These are phyloP conservation scores for Rhabdomys dilectus DNA, from an alignment of 2,113 vertebrate genomes.

Conservation along the genomic window DNA sequence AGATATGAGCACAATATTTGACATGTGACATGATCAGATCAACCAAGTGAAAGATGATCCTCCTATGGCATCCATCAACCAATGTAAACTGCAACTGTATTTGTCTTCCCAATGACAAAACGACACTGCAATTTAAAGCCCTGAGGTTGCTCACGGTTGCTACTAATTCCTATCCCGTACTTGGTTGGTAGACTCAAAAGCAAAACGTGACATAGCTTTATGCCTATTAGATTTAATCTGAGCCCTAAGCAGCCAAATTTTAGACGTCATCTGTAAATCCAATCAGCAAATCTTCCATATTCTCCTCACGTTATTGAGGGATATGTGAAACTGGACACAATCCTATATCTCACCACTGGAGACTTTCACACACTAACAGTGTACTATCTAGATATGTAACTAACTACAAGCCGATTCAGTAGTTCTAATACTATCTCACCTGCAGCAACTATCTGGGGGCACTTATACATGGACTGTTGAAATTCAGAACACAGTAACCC, in stretches of 20 bases:
- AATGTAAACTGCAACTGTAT: not conserved
- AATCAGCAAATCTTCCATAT: not conserved
- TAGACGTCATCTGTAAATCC: conserved; percentile 20
- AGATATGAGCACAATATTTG: not conserved
- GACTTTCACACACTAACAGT: not conserved
- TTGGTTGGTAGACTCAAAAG: not conserved
- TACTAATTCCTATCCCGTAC: not conserved
- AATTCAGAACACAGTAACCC: not conserved
- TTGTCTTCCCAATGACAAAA: conserved; percentile 19
- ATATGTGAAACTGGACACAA: not conserved
- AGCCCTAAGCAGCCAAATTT: conserved; percentile 1
- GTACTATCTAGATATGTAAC: not conserved
- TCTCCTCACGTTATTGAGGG: conserved; percentile 29
- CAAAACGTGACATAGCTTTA: not conserved
- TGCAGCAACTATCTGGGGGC: not conserved
- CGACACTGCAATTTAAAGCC: conserved; percentile 8
- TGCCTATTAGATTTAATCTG: conserved; percentile 17
- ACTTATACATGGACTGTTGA: not conserved
- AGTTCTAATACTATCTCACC: not conserved
- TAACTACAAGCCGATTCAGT: conserved; percentile 23
- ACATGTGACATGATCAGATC: not conserved
- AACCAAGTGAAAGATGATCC: not conserved
- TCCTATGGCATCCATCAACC: not conserved
- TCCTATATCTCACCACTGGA: not conserved
- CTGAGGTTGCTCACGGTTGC: not conserved